Evolutionary conservation across 2,888 invertebrate genomes (phyloP).

Genomic region (Lathronympha strigana): DNA sequence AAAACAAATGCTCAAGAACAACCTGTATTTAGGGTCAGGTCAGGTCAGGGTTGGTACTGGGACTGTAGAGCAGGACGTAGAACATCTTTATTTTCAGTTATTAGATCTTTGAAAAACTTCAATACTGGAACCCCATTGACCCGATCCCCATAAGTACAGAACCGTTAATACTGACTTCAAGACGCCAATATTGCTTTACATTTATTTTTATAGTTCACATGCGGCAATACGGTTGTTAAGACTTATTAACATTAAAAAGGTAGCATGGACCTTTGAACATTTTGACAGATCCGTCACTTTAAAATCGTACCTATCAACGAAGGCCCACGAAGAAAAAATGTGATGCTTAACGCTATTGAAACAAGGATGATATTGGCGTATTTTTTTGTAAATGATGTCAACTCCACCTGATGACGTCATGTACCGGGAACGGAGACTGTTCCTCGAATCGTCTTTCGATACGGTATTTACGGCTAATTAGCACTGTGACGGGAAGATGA

Average conservation of each 20-base stretch:
- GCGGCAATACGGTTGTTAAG: constrained; percentile 1
- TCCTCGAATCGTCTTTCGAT: constrained; percentile 53
- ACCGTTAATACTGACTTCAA: background rate
- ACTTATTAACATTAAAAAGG: background rate
- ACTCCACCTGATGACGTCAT: constrained; percentile 36
- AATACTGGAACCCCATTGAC: background rate
- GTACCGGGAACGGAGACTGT: constrained; percentile 41
- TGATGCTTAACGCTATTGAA: background rate
- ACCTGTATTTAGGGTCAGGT: background rate
- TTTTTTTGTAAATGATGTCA: constrained; percentile 22
- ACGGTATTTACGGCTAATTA: constrained; percentile 60
- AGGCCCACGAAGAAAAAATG: background rate
- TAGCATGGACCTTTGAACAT: background rate
- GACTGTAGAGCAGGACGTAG: background rate
- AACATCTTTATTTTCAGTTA: background rate
- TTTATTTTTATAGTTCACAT: constrained; percentile 1
- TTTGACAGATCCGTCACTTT: constrained; percentile 4
- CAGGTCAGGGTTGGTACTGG: background rate
- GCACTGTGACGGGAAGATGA: constrained; percentile 51
- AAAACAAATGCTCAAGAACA: too few species aligned
- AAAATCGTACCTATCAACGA: too few species aligned
- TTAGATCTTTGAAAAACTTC: background rate
- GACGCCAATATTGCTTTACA: background rate
- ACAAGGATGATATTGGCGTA: background rate
- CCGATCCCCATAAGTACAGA: background rate